Conservation (phyloP, 2,113 vertebrate species). For the Psittacus erithacus region DNA sequence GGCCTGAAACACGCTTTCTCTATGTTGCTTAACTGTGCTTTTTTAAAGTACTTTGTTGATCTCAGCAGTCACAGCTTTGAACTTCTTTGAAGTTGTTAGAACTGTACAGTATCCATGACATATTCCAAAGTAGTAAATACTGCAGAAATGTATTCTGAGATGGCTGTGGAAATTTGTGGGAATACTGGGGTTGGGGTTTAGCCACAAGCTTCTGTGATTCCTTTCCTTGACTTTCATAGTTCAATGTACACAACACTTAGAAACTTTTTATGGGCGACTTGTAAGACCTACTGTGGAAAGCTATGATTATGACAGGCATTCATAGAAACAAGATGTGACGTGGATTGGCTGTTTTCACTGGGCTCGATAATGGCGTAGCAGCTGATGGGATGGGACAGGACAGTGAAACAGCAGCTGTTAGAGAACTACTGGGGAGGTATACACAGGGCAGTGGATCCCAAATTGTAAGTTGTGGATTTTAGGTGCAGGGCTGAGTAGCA, state of each 20-base stretch:
- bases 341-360: background rate
- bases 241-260: background rate
- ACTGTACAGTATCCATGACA: background rate
- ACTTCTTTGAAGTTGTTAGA: background rate
- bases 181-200: background rate
- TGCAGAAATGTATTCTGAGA: background rate
- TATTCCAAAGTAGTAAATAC: background rate
- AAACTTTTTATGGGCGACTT: background rate
- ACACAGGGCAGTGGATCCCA: background rate
- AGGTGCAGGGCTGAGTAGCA: background rate
- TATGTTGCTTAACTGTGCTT: background rate
- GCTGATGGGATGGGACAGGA: background rate
- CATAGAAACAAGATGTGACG: background rate
- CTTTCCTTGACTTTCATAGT: background rate
- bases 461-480: background rate
- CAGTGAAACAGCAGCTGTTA: background rate
- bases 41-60: background rate
- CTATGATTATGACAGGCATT: background rate
- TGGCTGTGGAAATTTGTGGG: background rate
- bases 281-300: background rate
- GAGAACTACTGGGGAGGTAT: background rate
- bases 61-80: background rate
- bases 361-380: background rate
- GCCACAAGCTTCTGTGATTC: background rate
- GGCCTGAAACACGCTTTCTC: background rate